Evolutionary conservation across 2,113 vertebrate genomes (phyloP).

Genomic region (Ciconia maguari): DNA sequence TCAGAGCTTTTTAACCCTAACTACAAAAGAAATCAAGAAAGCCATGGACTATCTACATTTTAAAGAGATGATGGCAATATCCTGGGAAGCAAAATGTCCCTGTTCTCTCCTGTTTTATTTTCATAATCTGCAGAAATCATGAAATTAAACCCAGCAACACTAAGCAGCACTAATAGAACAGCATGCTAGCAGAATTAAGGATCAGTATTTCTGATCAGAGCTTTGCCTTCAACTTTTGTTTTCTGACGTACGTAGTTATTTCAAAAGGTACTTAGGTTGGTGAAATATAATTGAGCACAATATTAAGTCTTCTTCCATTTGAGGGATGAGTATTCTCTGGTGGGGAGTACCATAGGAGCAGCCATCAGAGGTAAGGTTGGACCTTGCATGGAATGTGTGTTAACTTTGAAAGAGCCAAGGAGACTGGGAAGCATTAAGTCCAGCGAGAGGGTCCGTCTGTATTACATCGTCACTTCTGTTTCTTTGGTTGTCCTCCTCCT

Average conservation of each 20-base stretch:
- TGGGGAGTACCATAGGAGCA: not conserved
- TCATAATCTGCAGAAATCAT: not conserved
- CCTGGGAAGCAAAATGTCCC: constrained; percentile 1
- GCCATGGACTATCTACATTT: not conserved
- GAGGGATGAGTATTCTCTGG: not conserved
- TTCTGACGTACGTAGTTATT: not conserved
- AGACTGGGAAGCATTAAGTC: not conserved
- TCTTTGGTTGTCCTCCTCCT: constrained; percentile 27
- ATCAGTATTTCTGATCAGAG: constrained; percentile 40
- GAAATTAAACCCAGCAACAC: not conserved
- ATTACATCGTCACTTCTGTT: not conserved
- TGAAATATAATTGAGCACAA: not conserved
- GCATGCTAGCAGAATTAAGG: not conserved
- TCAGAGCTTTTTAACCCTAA: not conserved
- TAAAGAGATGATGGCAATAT: not conserved
- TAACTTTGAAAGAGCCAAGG: not conserved
- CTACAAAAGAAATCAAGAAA: not conserved
- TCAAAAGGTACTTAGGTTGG: not conserved
- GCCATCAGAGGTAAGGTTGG: constrained; percentile 27
- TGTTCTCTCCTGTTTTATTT: not conserved
- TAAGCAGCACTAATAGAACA: not conserved
- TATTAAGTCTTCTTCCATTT: not conserved
- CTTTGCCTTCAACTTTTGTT: not conserved
- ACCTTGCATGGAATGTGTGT: not conserved
- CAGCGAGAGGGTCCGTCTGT: not conserved